Evolutionary conservation across 1,140 invertebrate species (phyloP), one percentile per base, ranked within the genome.

Genomic region (Pogonus chalceus): DNA sequence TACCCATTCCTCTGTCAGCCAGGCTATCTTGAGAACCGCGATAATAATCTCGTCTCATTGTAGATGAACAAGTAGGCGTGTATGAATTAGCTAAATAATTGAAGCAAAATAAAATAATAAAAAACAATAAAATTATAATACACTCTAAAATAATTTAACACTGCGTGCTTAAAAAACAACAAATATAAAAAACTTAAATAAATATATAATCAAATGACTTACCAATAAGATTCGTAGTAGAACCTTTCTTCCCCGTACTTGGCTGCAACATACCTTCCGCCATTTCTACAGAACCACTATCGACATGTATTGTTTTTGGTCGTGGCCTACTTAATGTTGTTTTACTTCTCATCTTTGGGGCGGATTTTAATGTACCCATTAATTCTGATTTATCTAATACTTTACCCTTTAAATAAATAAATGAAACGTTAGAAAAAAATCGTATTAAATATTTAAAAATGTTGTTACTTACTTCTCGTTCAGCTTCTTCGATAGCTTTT

Each of bases 401-500:
- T 72, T 88, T 88, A 55, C 86, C 86, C 84, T 85, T 59, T 37
- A 68, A 68, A 49, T 51, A 51, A 51, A 35, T 53, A 35, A n/a
- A n/a, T n/a, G n/a, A n/a, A n/a, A n/a, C n/a, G n/a, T n/a, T n/a
- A n/a, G n/a, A n/a, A n/a, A n/a, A 35, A 47, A 54, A 53, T 46
- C 50, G 2, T 58, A 18, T 46, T 47, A 53, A 23, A 46, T 7
- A 46, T 20, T 37, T 31, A 31, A 14, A 47, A 22, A 49, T 18
- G 20, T 7, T 22, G 18, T 18, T 18, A 50, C 58, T 56, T 66
- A 90, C 89, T 77, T 92, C 89, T 74, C 88, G 77, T 66, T 94
- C 89, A 37, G 88, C 88, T 76, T 95, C 91, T 71, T 94, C 90
- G 52, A 90, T 83, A 37, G 88, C 87, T 73, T 98, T 98, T 65